Conservation (phyloP, 2,113 vertebrate species). For the Dascyllus trimaculatus region DNA sequence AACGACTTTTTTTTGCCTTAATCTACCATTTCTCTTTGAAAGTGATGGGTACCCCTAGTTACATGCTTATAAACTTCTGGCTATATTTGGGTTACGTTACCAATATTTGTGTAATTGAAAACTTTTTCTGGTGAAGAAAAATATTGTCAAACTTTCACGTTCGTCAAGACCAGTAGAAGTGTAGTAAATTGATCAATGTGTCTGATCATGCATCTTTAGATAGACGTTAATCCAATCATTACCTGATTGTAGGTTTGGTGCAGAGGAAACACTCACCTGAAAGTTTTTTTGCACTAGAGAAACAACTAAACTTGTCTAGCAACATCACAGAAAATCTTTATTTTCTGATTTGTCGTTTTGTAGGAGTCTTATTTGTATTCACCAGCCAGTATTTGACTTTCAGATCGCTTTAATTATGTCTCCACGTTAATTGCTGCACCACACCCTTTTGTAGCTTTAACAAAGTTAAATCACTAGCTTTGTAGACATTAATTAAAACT, state of each 20-base stretch:
- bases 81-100: neutral
- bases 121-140: slow-evolving; percentile 53
- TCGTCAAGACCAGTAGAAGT: slow-evolving; percentile 12
- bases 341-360: neutral
- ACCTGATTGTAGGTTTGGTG: neutral
- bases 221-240: neutral
- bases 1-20: too few species aligned
- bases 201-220: neutral
- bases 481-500: neutral
- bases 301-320: neutral
- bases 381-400: neutral
- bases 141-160: neutral
- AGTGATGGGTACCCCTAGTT: neutral
- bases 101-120: neutral
- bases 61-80: neutral
- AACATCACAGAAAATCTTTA: neutral
- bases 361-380: neutral
- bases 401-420: too few species aligned
- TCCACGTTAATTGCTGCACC: neutral
- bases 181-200: slow-evolving; percentile 9
- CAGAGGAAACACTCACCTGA: neutral
- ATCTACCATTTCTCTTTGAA: neutral
- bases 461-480: neutral
- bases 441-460: too few species aligned
- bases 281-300: neutral